phyloP scores from a whole-genome alignment of 1,140 invertebrate genomes.

The Drosophila sp. region DNA sequence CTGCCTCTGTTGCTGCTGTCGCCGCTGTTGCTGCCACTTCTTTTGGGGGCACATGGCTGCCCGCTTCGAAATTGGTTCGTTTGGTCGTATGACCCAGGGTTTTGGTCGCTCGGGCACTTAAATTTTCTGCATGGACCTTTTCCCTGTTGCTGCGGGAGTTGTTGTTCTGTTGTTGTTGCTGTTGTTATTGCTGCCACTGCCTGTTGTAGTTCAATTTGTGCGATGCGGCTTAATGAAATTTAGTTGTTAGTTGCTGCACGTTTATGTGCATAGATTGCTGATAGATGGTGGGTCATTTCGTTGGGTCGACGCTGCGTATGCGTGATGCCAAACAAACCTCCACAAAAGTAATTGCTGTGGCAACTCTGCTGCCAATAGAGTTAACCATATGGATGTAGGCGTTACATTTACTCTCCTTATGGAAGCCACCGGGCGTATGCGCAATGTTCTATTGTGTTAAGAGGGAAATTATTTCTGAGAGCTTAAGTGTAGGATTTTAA shows the following conservation, averaged over 20 bases:
- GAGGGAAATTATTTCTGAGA: background rate
- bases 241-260: slow-evolving; percentile 81
- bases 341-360: slow-evolving; percentile 39
- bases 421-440: slow-evolving; percentile 27
- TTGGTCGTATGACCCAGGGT: slow-evolving; percentile 36
- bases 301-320: slow-evolving; percentile 32
- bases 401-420: background rate
- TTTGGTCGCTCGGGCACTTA: slow-evolving; percentile 71
- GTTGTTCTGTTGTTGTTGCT: slow-evolving; percentile 29
- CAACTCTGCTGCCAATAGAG: slow-evolving; percentile 13
- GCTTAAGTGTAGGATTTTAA: background rate
- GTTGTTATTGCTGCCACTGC: slow-evolving; percentile 30
- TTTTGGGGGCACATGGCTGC: slow-evolving; percentile 57
- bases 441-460: background rate
- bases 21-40: slow-evolving; percentile 27
- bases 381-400: slow-evolving; percentile 33
- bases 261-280: slow-evolving; percentile 68
- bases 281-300: slow-evolving; percentile 37
- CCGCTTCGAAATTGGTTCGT: slow-evolving; percentile 75
- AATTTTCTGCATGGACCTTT: slow-evolving; percentile 69
- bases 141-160: slow-evolving; percentile 23
- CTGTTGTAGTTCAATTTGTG: slow-evolving; percentile 79
- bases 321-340: slow-evolving; percentile 11
- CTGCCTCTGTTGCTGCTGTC: slow-evolving; percentile 34
- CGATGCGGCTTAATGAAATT: slow-evolving; percentile 80